Base-by-base conservation (phyloP, 37 sponge, comb jelly and placozoan genomes). In the Ianthella basta region DNA sequence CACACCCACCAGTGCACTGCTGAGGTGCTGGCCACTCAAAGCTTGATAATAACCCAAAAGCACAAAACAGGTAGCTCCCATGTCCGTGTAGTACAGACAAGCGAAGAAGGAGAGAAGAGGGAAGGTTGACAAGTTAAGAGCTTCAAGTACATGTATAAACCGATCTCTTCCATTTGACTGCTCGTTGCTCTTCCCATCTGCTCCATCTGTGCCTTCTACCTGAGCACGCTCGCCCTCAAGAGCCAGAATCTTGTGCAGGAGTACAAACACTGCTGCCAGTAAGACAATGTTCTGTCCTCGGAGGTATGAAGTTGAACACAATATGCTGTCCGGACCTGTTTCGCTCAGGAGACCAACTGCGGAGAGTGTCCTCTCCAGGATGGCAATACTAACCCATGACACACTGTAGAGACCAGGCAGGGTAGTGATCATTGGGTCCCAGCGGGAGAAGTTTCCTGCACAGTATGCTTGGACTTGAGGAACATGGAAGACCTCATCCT, bases 371-470 rank as follows among this genome's bases (percentile, higher is more conserved):
- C 32, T 30, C 34, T 69, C 70, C 70, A 69, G 19, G 70, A 16
- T 30, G 25, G 37, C 40, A 15, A 41, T 36, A 18, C 6, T 1
- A 20, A 41, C 2, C 15, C 37, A 14, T 40, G 78, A 75, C 18
- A 44, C 37, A 15, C 89, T 72, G 18, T 87, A 97, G 82, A 95
- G 84, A 24, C 97, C 97, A 33, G 98, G 98, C 0, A 86, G 92
- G 30, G 98, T 97, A 72, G 98, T 97, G 36, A 97, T 93, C 96
- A 91, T 97, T 30, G 86, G 85, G 68, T 97, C 96, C 98, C 98
- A 97, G 75, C 88, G 88, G 27, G 89, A 77, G 88, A 89, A 97
- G 78, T 96, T 93, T 69, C 78, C 60, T 32, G 54, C 72, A 66
- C 98, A 97, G 80, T 89, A 97, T 13, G 67, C 85, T 66, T 85